A percentile compares a stretch with the other conserved stretches of the same genome.
Evolutionary conservation across 2,888 invertebrate species (phyloP).

Genomic region (Xestia rhomboidea): DNA sequence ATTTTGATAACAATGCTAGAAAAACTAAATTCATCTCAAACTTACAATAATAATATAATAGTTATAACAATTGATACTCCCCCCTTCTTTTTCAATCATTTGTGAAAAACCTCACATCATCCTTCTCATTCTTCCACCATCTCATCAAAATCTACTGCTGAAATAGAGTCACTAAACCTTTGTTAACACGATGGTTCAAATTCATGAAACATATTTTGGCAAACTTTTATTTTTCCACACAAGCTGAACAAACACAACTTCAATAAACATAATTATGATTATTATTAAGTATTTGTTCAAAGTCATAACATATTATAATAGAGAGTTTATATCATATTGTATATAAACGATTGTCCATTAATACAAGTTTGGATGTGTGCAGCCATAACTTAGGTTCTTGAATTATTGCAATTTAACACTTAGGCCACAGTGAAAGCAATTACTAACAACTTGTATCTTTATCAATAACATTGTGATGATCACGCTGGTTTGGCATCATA

Average conservation of each 20-base stretch:
- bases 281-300: conserved; percentile 53
- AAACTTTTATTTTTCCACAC: not conserved
- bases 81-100: not conserved
- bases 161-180: conserved; percentile 1
- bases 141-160: not conserved
- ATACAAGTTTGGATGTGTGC: conserved; percentile 48
- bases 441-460: conserved; percentile 15
- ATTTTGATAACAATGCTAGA: not conserved
- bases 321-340: not conserved
- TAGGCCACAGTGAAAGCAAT: conserved; percentile 57
- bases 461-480: conserved; percentile 61
- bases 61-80: not conserved
- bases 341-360: not conserved
- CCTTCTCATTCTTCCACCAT: not conserved
- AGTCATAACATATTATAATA: conserved; percentile 12
- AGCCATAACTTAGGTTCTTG: conserved; percentile 18
- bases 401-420: conserved; percentile 43
- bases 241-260: conserved; percentile 24
- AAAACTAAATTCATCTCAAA: not conserved
- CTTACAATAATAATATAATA: not conserved
- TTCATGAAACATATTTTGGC: not conserved
- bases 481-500: conserved; percentile 48
- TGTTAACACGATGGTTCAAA: not conserved
- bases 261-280: not conserved
- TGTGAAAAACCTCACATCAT: not conserved